Evolutionary conservation across 23 tunicate genomes (phyloP).

Genomic region (Phallusia fumigata): DNA sequence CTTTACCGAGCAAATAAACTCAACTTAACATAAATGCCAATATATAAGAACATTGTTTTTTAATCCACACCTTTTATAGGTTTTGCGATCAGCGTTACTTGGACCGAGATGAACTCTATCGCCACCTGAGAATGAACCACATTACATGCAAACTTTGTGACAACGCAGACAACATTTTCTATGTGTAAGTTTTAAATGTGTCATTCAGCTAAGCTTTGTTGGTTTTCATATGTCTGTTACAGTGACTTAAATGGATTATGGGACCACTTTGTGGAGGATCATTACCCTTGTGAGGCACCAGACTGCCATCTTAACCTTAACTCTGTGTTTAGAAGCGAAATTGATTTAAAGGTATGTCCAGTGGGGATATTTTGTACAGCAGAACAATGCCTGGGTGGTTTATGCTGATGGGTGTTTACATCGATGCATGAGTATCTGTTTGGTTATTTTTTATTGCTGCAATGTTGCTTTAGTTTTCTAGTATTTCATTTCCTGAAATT

Average conservation of each 20-base stretch:
- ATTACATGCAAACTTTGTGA: conserved; percentile 61
- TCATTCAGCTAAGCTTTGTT: background rate
- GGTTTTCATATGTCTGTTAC: background rate
- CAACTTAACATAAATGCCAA: too few species aligned
- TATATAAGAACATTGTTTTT: too few species aligned
- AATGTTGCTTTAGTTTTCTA: too few species aligned
- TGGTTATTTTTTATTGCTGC: too few species aligned
- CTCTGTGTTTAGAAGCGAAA: background rate
- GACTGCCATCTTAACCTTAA: background rate
- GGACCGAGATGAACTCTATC: conserved; percentile 68
- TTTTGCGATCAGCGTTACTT: conserved; percentile 60
- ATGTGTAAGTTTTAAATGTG: conserved; percentile 41
- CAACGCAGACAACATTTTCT: conserved; percentile 39
- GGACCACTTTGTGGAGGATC: background rate
- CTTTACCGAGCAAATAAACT: too few species aligned
- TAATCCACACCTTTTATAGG: too few species aligned
- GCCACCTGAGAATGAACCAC: conserved; percentile 64
- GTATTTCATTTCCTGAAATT: too few species aligned
- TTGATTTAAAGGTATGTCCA: background rate
- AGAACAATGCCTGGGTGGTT: too few species aligned
- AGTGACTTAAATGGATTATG: background rate
- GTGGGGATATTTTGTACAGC: too few species aligned
- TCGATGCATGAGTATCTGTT: too few species aligned
- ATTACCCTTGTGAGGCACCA: background rate
- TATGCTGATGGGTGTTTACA: too few species aligned